Conservation (phyloP, 2,113 vertebrate species). For the Caloenas nicobarica region DNA sequence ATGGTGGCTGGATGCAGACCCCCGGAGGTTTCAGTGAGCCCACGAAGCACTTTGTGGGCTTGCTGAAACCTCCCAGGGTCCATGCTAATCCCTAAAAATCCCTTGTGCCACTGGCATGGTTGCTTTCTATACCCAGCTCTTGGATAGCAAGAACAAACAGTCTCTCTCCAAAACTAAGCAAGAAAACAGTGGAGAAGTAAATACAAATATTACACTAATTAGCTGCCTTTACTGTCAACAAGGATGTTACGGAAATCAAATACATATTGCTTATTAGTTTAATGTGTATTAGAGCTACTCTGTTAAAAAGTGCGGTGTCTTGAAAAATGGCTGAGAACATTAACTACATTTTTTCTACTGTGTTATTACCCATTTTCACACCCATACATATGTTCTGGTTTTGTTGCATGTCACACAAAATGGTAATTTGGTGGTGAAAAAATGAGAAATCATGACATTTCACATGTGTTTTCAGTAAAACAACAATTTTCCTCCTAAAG, state of each 20-base stretch:
- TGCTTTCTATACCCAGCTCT: neutral
- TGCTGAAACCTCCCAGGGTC: accelerated
- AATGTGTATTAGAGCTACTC: slow-evolving; percentile 27
- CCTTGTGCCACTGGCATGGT: neutral
- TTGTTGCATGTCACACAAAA: slow-evolving; percentile 66
- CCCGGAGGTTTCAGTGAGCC: neutral
- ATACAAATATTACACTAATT: slow-evolving; percentile 51
- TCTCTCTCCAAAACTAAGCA: neutral
- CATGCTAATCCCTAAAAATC: neutral
- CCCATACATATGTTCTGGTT: slow-evolving; percentile 62
- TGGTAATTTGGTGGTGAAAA: slow-evolving; percentile 64
- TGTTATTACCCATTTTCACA: slow-evolving; percentile 63
- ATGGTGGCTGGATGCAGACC: neutral
- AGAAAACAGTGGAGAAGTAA: slow-evolving; percentile 3
- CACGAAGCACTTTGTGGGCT: accelerated
- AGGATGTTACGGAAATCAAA: slow-evolving; percentile 1
- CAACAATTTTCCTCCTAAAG: slow-evolving; percentile 62
- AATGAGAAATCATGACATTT: slow-evolving; percentile 67
- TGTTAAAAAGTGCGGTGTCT: neutral
- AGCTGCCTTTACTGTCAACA: slow-evolving; percentile 49
- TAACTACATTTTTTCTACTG: slow-evolving; percentile 44
- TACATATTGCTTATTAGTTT: slow-evolving; percentile 39
- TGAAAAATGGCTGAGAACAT: slow-evolving; percentile 7
- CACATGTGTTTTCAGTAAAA: slow-evolving; percentile 69
- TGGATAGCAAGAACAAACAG: neutral